These are phyloP conservation scores for Atherinomorus stipes DNA, from an alignment of 2,113 vertebrate species.

Conservation along the genomic window DNA sequence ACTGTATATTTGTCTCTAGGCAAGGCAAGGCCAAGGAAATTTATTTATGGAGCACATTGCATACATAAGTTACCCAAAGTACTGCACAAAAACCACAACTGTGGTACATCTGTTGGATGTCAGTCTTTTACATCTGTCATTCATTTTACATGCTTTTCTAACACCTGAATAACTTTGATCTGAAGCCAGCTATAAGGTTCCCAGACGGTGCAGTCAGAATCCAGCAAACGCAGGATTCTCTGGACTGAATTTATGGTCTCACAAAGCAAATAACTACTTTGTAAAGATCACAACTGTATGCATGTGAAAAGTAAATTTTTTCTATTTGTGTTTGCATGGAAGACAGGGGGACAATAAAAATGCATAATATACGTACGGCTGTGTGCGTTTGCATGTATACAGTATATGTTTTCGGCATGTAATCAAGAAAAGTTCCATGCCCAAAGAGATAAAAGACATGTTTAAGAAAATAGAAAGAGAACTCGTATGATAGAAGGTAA, in stretches of 20 bases:
- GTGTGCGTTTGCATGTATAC: not conserved
- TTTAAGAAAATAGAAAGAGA: not conserved
- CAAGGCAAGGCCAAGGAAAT: no score
- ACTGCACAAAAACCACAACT: no score
- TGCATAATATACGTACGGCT: not conserved
- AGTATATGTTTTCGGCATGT: constrained; percentile 6
- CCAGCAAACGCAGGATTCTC: constrained; percentile 50
- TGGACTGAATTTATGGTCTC: constrained; percentile 52
- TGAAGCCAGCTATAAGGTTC: constrained; percentile 46
- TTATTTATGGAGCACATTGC: no score
- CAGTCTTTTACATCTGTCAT: no score
- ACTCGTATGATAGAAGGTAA: constrained; percentile 3
- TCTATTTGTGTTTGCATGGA: not conserved
- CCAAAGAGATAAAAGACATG: constrained; percentile 1
- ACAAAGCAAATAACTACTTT: constrained; percentile 28
- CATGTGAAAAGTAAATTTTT: not conserved
- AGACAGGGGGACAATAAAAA: not conserved
- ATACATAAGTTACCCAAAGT: no score
- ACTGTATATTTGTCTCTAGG: no score
- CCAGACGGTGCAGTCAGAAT: constrained; percentile 24
- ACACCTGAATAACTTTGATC: constrained; percentile 19
- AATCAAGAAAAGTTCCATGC: constrained; percentile 27
- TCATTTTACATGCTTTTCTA: no score
- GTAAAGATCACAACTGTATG: constrained; percentile 6
- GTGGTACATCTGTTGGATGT: no score